phyloP scores from a whole-genome alignment of 2,888 invertebrate genomes.

The Andrena fulva region DNA sequence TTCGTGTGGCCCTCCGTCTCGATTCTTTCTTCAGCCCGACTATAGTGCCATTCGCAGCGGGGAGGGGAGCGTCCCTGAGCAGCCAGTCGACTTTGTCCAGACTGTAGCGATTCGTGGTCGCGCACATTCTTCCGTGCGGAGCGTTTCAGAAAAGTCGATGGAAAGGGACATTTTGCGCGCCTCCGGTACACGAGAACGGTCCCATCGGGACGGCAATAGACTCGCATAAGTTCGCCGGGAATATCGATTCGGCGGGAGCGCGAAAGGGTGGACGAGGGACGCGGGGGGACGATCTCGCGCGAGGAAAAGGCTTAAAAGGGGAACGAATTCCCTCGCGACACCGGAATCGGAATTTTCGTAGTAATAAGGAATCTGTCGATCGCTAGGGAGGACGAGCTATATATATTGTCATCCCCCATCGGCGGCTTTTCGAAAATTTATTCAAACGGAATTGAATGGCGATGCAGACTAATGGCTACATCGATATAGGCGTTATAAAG shows the following conservation, averaged over 20 bases:
- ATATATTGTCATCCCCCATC: conserved; percentile 9
- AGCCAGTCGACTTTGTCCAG: neutral
- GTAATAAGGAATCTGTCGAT: conserved; percentile 39
- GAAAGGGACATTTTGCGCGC: neutral
- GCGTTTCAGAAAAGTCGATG: neutral
- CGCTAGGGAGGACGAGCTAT: neutral
- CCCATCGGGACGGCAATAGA: conserved; percentile 20
- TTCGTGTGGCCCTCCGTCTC: no score
- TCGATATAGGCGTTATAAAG: neutral
- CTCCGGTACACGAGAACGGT: neutral
- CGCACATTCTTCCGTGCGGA: neutral
- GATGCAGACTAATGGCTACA: neutral
- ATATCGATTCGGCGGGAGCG: conserved; percentile 27
- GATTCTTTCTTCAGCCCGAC: no score
- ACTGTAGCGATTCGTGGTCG: neutral
- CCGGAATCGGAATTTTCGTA: conserved; percentile 14
- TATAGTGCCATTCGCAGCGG: no score
- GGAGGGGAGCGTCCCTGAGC: no score
- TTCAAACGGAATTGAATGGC: no score
- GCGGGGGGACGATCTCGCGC: neutral
- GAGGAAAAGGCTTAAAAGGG: neutral
- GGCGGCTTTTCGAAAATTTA: neutral
- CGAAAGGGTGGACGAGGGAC: neutral
- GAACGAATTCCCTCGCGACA: neutral
- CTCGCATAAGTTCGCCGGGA: conserved; percentile 15